Evolutionary conservation across 2,888 invertebrate species (phyloP).

Genomic region (Linnaemya tessellans): DNA sequence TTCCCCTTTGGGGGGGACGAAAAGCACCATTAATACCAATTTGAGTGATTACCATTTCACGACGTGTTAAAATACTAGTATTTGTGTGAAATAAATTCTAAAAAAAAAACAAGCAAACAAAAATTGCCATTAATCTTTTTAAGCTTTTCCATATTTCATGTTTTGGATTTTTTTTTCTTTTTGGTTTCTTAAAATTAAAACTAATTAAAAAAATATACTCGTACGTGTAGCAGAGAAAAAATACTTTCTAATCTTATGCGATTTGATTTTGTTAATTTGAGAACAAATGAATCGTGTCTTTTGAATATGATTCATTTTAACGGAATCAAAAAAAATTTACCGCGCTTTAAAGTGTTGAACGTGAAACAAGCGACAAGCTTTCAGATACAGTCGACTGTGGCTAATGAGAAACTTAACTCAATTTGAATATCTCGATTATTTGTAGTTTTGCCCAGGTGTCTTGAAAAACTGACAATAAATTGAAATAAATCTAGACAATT

Average conservation of each 20-base stretch:
- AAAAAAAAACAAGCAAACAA: neutral
- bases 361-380: no score
- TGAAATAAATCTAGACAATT: no score
- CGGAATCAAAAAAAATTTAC: neutral
- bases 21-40: slow-evolving; percentile 5
- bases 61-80: no score
- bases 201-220: neutral
- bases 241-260: neutral
- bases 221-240: neutral
- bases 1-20: neutral
- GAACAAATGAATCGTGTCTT: neutral
- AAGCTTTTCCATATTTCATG: neutral
- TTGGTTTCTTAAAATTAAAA: neutral
- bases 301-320: no score
- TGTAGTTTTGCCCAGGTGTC: no score
- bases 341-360: no score
- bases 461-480: no score
- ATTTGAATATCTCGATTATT: no score
- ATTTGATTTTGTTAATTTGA: neutral
- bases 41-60: neutral
- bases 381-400: no score
- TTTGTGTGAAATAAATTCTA: neutral
- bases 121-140: neutral
- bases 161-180: neutral
- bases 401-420: no score